Percentiles rank a stretch among this genome's conserved stretches.
Conservation (phyloP, 2,797 vertebrate species). For the Limnodromus scolopaceus region DNA sequence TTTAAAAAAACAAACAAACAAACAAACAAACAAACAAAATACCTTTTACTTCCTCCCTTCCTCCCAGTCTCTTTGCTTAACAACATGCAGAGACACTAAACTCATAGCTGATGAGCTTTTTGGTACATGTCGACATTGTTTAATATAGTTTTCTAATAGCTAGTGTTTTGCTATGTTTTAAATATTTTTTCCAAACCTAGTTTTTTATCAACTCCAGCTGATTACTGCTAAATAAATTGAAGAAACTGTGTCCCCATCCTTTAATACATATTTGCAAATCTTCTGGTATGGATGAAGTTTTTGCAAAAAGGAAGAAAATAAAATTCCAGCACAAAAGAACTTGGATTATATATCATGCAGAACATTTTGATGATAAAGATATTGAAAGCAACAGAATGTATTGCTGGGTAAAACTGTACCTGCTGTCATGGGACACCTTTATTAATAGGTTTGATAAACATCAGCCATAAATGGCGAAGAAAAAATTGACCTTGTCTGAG, state of each 20-base stretch:
- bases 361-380: not conserved
- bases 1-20: not conserved
- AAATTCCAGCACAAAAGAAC: not conserved
- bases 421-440: not conserved
- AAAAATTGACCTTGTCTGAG: slow-evolving; percentile 14
- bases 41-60: too few relatives aligned
- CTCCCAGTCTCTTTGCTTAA: not conserved
- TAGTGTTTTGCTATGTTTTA: not conserved
- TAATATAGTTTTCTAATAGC: not conserved
- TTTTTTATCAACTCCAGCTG: not conserved
- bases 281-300: not conserved
- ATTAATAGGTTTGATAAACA: not conserved
- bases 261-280: not conserved
- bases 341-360: not conserved
- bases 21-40: too few relatives aligned
- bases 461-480: not conserved
- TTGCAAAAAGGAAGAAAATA: not conserved
- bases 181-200: not conserved
- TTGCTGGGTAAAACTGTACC: not conserved
- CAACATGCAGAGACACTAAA: not conserved
- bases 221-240: not conserved
- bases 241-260: not conserved
- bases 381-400: not conserved
- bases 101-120: not conserved
- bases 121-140: not conserved